Evolutionary conservation across 2,113 vertebrate species (phyloP), one percentile per base, ranked within the genome.

Genomic region (Megaceryle maxima): DNA sequence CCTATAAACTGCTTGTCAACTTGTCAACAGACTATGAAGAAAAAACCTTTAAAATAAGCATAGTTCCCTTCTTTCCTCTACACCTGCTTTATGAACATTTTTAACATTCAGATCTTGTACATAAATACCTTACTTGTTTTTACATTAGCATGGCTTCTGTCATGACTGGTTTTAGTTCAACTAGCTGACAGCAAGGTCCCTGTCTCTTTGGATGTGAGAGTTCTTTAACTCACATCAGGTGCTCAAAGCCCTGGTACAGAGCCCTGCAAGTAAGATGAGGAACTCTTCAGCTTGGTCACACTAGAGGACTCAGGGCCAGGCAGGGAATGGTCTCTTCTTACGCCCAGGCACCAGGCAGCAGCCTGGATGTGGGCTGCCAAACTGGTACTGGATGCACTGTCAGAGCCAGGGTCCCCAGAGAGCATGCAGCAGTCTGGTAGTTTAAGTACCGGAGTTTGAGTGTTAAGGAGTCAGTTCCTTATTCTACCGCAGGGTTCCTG

Each of bases 231-330:
- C n/a, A 43, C 37, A 6, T 31, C 8, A 35, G 16, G 43, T 37
- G 26, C 50, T 20, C 44, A 62, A 13, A 68, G 43, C 13, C 33
- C 31, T 0, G 0, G 8, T 16, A 25, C 12, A 56, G 48, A 50
- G 24, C 18, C 21, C 6, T 55, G 39, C 22, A 77, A 80, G 24
- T 24, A 25, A 69, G 31, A 46, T 3, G 2, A 73, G 31, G 2
- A 62, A 4, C 4, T 41, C 28, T 0, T 0, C 63, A 57, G 19
- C 53, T 69, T 1, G 2, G 31, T 51, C 2, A 2, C 25, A 13
- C 15, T 83, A 43, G 35, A 31, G 6, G 4, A 2, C 16, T 31
- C 3, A 1, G 31, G 6, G 24, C 16, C 2, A 3, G 39, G 15
- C 33, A 39, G 26, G 43, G 17, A 90, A 39, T 33, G 29, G 46